A percentile compares a stretch with the other conserved stretches of the same genome.
These are phyloP conservation scores for Oxygymnocypris stewartii DNA, from an alignment of 2,113 vertebrate genomes.

Conservation along the genomic window DNA sequence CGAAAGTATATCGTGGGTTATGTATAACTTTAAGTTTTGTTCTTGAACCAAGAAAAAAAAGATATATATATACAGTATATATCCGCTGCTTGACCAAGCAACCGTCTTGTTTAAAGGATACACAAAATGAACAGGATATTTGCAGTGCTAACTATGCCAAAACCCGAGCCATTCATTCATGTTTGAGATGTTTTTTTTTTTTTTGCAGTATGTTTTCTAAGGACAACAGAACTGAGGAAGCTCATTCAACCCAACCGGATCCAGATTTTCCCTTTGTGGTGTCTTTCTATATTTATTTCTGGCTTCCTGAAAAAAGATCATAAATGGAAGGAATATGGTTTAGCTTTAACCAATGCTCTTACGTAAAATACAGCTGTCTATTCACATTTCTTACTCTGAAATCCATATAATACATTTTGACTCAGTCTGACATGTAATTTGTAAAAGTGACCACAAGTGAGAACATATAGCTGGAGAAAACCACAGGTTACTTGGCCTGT, in stretches of 20 bases:
- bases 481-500: not conserved
- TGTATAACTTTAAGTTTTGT: not conserved
- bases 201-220: conserved; percentile 17
- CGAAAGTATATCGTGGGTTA: not conserved
- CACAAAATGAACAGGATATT: not conserved
- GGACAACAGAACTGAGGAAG: conserved; percentile 68
- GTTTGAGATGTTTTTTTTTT: not conserved
- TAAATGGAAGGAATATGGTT: conserved; percentile 9
- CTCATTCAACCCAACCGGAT: conserved; percentile 68
- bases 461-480: not conserved
- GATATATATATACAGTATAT: no score
- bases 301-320: conserved; percentile 36
- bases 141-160: not conserved
- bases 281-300: conserved; percentile 56
- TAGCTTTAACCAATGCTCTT: conserved; percentile 6
- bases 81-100: not conserved
- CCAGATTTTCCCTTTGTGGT: conserved; percentile 69
- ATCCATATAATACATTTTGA: conserved; percentile 9
- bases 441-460: not conserved
- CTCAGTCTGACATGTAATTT: not conserved
- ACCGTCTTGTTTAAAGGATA: not conserved
- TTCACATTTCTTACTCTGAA: not conserved
- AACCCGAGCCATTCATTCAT: not conserved
- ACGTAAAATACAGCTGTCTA: not conserved
- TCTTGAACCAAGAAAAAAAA: not conserved